A percentile compares a stretch with the other conserved stretches of the same genome.
Conservation (phyloP, 2,797 vertebrate genomes). For the Gouania willdenowi region DNA sequence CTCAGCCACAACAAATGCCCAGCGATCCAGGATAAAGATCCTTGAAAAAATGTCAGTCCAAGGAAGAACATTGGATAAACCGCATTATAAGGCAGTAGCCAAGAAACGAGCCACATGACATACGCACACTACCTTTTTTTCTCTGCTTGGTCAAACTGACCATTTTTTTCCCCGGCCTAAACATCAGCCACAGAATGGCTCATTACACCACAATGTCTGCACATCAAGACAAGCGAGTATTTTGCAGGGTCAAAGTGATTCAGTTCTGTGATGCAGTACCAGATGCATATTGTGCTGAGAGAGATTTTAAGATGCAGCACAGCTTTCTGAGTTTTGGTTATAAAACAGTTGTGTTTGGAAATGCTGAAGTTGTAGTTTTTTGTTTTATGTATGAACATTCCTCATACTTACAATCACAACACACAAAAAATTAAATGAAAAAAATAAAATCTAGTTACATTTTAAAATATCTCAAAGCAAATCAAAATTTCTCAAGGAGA, state of each 20-base stretch:
- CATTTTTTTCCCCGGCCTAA: conserved; percentile 58
- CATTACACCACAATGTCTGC: conserved; percentile 53
- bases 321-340: too few relatives aligned
- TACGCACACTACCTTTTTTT: conserved; percentile 27
- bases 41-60: conserved; percentile 51
- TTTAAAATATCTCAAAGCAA: too few relatives aligned
- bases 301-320: too few relatives aligned
- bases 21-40: conserved; percentile 57
- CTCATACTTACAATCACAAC: too few relatives aligned
- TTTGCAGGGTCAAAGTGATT: conserved; percentile 1
- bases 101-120: conserved; percentile 28
- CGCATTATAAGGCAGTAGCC: conserved; percentile 5
- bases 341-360: too few relatives aligned
- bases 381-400: too few relatives aligned
- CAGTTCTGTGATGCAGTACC: neutral
- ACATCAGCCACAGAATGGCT: conserved; percentile 48
- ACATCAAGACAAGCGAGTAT: conserved; percentile 39
- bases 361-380: too few relatives aligned
- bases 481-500: too few relatives aligned
- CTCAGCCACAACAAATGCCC: conserved; percentile 42
- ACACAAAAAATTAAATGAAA: too few relatives aligned
- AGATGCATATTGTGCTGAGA: too few relatives aligned
- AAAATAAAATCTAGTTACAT: too few relatives aligned
- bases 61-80: conserved; percentile 30
- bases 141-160: conserved; percentile 44